These are phyloP conservation scores for Numenius arquata DNA, from an alignment of 2,113 vertebrate species.

Conservation along the genomic window DNA sequence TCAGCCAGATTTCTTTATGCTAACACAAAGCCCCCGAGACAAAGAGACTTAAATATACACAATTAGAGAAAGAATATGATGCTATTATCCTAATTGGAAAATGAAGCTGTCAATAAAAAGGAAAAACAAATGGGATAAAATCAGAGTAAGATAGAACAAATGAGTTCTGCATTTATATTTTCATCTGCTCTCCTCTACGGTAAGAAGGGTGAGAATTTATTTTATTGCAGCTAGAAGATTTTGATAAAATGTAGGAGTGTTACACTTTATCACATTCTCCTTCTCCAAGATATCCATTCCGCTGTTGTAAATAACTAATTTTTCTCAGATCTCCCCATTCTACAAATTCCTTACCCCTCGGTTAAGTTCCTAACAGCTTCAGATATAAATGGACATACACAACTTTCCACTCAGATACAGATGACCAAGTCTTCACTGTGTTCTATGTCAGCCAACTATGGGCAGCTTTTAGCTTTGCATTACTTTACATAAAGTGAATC, in stretches of 20 bases:
- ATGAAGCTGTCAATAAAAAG: conserved; percentile 19
- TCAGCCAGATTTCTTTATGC: not conserved
- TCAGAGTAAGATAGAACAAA: not conserved
- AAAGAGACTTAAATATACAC: conserved; percentile 9
- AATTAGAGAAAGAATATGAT: not conserved
- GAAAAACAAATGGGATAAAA: not conserved
- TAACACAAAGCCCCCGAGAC: conserved; percentile 22
- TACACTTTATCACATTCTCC: not conserved
- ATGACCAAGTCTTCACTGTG: not conserved
- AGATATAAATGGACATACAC: not conserved
- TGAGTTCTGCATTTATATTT: not conserved
- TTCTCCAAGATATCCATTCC: not conserved
- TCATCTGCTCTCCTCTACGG: not conserved
- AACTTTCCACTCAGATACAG: not conserved
- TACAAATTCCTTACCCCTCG: not conserved
- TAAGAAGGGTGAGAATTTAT: not conserved
- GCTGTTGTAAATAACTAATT: not conserved
- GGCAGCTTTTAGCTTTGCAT: not conserved
- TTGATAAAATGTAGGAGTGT: not conserved
- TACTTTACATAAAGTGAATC: not conserved
- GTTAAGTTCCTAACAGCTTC: not conserved
- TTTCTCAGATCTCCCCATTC: not conserved
- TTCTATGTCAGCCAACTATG: not conserved
- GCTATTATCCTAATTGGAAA: conserved; percentile 45
- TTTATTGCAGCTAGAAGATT: not conserved